A percentile compares a stretch with the other conserved stretches of the same genome.
Conservation (phyloP, 2,888 invertebrate genomes). For the Protonemura montana region DNA sequence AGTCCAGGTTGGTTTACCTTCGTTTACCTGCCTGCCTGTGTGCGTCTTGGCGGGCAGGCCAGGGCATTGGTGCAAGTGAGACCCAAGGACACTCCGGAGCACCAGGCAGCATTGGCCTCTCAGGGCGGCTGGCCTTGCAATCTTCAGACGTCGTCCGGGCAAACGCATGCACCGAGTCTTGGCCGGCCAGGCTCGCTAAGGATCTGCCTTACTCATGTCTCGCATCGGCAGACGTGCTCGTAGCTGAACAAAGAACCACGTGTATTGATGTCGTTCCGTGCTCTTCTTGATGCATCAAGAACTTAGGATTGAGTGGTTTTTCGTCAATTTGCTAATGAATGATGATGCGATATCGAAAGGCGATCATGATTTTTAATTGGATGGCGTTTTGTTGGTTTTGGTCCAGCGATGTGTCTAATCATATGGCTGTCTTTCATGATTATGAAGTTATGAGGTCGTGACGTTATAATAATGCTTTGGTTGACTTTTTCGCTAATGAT, state of each 20-base stretch:
- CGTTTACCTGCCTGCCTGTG: not conserved
- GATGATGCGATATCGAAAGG: not conserved
- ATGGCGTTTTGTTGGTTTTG: not conserved
- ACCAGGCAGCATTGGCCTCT: conserved; percentile 19
- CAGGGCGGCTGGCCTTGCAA: conserved; percentile 35
- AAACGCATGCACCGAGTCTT: not conserved
- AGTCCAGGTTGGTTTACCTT: not conserved
- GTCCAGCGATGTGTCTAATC: not conserved
- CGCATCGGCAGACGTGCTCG: not conserved
- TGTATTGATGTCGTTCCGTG: not conserved
- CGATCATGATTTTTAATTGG: not conserved
- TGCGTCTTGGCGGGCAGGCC: not conserved
- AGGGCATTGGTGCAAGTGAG: not conserved
- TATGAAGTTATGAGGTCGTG: not conserved
- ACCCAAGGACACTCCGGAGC: not conserved
- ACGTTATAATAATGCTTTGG: not conserved
- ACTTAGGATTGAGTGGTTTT: not conserved
- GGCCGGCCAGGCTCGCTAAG: conserved; percentile 16
- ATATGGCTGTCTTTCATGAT: not conserved
- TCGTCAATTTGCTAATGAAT: not conserved
- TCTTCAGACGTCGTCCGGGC: not conserved
- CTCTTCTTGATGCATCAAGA: not conserved
- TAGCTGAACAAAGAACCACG: conserved; percentile 34
- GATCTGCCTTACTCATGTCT: conserved; percentile 26
- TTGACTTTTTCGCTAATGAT: not conserved